phyloP scores from a whole-genome alignment of 2,797 vertebrate genomes.

The Decapterus maruadsi region DNA sequence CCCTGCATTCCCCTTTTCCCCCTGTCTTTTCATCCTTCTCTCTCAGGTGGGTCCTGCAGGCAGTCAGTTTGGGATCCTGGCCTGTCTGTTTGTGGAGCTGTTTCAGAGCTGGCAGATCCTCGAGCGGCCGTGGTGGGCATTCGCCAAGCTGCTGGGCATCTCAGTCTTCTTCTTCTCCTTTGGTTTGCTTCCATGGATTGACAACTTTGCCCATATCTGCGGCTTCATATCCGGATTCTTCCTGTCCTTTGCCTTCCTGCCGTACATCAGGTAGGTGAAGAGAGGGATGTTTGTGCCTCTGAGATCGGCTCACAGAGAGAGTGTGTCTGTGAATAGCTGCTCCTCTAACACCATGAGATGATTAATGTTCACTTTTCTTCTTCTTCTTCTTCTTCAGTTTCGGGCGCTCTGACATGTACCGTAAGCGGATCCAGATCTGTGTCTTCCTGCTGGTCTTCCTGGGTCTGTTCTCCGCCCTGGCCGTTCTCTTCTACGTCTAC shows the following conservation, averaged over 20 bases:
- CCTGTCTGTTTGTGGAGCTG: conserved; percentile 98
- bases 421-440: conserved; percentile 96
- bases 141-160: conserved; percentile 93
- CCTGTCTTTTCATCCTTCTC: not conserved
- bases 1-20: too few relatives aligned
- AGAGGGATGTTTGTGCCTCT: too few relatives aligned
- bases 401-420: conserved; percentile 93
- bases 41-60: conserved; percentile 96
- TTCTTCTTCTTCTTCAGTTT: conserved; percentile 82
- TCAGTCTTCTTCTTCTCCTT: conserved; percentile 96
- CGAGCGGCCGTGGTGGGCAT: conserved; percentile 94
- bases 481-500: conserved; percentile 95
- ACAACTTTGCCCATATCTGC: conserved; percentile 97
- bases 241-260: conserved; percentile 97
- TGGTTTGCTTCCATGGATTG: conserved; percentile 97
- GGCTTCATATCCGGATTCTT: conserved; percentile 98
- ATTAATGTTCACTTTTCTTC: not conserved
- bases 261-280: conserved; percentile 89
- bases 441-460: conserved; percentile 91
- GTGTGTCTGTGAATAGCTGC: too few relatives aligned
- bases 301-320: too few relatives aligned
- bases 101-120: conserved; percentile 99
- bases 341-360: not conserved
- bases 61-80: conserved; percentile 98
- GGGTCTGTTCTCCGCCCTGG: conserved; percentile 91